Conservation (phyloP, 2,888 invertebrate genomes). For the Andrena fulva region DNA sequence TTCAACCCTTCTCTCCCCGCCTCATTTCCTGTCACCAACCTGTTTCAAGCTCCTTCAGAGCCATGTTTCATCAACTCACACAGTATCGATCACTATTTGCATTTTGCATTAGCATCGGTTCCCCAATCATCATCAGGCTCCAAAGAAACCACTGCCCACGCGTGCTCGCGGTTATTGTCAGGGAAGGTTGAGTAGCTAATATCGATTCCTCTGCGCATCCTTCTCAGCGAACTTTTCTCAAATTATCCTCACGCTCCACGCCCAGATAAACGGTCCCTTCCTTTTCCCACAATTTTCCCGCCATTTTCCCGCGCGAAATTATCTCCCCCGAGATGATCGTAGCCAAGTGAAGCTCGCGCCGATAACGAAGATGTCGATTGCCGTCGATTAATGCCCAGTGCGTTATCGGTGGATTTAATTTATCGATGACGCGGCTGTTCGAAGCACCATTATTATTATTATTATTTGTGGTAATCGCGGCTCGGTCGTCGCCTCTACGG, state of each 20-base stretch:
- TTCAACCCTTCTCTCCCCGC: not conserved
- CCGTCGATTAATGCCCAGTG: not conserved
- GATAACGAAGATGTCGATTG: not conserved
- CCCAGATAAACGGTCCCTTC: not conserved
- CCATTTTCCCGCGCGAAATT: not conserved
- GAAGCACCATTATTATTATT: not conserved
- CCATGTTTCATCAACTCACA: not conserved
- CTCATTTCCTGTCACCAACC: constrained; percentile 21
- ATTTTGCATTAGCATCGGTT: not conserved
- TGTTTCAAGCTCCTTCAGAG: not conserved
- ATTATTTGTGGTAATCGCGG: not conserved
- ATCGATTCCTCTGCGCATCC: not conserved
- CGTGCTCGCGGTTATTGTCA: not conserved
- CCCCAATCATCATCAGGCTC: not conserved
- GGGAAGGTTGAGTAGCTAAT: not conserved
- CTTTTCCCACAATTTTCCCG: not conserved
- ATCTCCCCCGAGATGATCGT: not conserved
- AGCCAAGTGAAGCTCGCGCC: not conserved
- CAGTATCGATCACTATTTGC: not conserved
- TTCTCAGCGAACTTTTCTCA: not conserved
- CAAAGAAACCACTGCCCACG: not conserved
- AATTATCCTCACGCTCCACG: not conserved
- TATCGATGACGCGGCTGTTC: constrained; percentile 1
- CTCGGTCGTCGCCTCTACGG: not conserved
- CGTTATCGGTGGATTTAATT: constrained; percentile 5